Evolutionary conservation across 2,888 invertebrate genomes (phyloP).

Genomic region (Apotomis betuletana): DNA sequence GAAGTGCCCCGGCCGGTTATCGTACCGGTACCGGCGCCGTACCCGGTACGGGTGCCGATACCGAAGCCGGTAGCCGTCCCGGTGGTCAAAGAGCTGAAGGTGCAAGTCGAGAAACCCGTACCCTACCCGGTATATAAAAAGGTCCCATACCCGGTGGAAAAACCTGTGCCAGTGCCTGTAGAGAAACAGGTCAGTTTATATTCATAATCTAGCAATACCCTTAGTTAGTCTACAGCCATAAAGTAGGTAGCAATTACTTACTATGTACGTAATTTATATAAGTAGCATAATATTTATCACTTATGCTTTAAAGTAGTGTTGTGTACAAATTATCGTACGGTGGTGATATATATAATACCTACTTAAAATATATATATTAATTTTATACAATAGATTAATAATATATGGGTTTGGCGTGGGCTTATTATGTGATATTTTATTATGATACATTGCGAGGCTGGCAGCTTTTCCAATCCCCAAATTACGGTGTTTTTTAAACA

Average conservation of each 20-base stretch:
- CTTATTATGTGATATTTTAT: background rate
- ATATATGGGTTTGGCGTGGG: background rate
- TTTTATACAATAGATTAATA: background rate
- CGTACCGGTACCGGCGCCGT: slow-evolving; percentile 89
- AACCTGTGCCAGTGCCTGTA: slow-evolving; percentile 88
- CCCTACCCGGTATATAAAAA: slow-evolving; percentile 88
- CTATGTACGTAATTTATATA: no score
- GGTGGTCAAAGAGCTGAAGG: slow-evolving; percentile 83
- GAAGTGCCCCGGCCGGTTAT: slow-evolving; percentile 90
- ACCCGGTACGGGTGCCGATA: slow-evolving; percentile 89
- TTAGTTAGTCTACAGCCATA: no score
- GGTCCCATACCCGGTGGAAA: slow-evolving; percentile 89
- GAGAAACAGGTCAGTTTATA: slow-evolving; percentile 85
- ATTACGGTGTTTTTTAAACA: background rate
- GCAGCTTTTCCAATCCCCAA: slow-evolving; percentile 24
- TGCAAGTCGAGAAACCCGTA: slow-evolving; percentile 84
- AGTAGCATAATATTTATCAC: no score
- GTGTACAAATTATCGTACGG: no score
- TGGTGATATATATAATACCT: no score
- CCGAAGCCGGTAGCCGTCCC: slow-evolving; percentile 88
- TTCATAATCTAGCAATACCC: background rate
- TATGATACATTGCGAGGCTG: slow-evolving; percentile 8
- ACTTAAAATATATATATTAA: no score
- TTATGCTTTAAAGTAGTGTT: no score
- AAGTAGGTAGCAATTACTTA: no score